Evolutionary conservation across 2,797 vertebrate species (phyloP).

Genomic region (Acanthiza pusilla): DNA sequence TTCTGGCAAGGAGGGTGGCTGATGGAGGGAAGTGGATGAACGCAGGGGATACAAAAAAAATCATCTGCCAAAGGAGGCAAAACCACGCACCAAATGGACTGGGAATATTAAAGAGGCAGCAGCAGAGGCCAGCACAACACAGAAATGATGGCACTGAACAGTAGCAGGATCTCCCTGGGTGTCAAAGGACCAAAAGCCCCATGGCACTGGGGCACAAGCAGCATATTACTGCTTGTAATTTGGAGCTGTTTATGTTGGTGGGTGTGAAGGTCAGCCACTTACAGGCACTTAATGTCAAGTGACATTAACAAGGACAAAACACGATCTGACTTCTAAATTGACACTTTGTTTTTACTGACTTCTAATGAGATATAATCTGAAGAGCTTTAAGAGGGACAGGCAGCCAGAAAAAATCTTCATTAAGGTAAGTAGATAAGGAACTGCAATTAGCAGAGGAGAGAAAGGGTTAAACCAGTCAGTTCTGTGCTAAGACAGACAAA

Average conservation of each 20-base stretch:
- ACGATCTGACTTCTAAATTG: background rate
- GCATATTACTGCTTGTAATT: too few relatives aligned
- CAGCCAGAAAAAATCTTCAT: background rate
- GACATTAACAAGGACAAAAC: background rate
- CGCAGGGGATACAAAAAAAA: background rate
- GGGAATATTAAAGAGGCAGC: background rate
- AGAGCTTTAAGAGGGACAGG: background rate
- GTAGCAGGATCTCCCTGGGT: background rate
- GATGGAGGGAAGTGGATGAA: background rate
- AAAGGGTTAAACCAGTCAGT: background rate
- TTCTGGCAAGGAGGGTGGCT: background rate
- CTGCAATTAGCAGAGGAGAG: background rate
- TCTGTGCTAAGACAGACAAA: background rate
- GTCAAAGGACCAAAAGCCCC: background rate
- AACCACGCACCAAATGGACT: background rate
- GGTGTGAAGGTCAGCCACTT: background rate
- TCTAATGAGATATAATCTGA: background rate
- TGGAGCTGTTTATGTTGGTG: background rate
- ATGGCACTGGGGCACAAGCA: background rate
- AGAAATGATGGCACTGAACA: background rate
- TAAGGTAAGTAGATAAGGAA: background rate
- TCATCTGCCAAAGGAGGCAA: background rate
- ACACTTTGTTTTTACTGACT: background rate
- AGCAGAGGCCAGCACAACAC: background rate
- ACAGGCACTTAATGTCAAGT: background rate